Percentiles rank a stretch among this genome's conserved stretches.
Conservation (phyloP, 1,140 invertebrate genomes). For the Solen grandis region DNA sequence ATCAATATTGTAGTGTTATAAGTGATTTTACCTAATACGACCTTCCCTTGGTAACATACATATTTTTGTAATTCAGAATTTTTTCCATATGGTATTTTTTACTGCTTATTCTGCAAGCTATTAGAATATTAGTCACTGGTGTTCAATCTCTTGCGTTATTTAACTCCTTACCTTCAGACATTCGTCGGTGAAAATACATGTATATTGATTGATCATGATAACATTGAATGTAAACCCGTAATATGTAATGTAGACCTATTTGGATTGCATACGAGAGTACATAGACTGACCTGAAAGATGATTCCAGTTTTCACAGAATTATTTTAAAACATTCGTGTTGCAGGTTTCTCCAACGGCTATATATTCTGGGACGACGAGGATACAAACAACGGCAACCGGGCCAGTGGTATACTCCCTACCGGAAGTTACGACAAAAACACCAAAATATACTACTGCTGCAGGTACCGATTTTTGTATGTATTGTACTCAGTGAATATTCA, state of each 20-base stretch:
- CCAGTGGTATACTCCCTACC: conserved; percentile 57
- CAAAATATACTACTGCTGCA: conserved; percentile 65
- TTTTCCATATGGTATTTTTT: no score
- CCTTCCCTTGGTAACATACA: no score
- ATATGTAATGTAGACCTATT: neutral
- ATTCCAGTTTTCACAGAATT: neutral
- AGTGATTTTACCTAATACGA: no score
- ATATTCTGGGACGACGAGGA: conserved; percentile 62
- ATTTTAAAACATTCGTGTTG: neutral
- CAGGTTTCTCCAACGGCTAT: conserved; percentile 58
- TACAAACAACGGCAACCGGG: conserved; percentile 18
- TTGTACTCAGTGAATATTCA: no score
- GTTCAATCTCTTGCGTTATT: neutral
- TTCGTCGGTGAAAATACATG: neutral
- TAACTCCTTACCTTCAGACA: neutral
- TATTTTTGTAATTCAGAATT: no score
- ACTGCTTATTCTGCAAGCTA: neutral
- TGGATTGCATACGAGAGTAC: neutral
- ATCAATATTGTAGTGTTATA: no score
- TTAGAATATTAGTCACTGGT: neutral
- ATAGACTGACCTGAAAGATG: neutral
- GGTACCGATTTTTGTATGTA: no score
- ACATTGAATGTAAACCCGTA: neutral
- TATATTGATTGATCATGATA: neutral
- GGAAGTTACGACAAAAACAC: conserved; percentile 60